A percentile compares a stretch with the other conserved stretches of the same genome.
These are phyloP conservation scores for Natator depressus DNA, from an alignment of 2,113 vertebrate genomes.

Conservation along the genomic window DNA sequence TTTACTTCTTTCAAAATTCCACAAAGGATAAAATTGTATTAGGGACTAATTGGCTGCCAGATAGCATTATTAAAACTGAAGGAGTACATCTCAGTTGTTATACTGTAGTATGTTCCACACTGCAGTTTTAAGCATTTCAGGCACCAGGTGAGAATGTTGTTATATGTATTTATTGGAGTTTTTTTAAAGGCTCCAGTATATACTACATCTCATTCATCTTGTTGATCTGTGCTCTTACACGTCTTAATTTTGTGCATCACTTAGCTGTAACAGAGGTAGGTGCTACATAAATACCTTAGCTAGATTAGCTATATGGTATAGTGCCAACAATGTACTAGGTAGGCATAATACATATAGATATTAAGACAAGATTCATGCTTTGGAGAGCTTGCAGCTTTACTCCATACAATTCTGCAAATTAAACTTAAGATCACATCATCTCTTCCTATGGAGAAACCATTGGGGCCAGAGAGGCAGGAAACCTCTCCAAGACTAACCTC, in stretches of 20 bases:
- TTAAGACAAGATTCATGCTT: background rate
- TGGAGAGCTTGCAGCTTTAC: background rate
- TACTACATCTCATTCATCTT: background rate
- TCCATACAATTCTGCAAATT: background rate
- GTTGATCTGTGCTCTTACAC: background rate
- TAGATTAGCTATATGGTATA: background rate
- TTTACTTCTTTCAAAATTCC: conserved; percentile 37
- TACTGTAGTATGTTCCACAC: conserved; percentile 27
- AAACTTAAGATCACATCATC: background rate
- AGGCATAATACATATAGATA: background rate
- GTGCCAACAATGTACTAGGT: background rate
- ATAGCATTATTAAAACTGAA: conserved; percentile 38
- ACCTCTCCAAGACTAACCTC: background rate
- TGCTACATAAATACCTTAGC: background rate
- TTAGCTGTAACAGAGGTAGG: background rate
- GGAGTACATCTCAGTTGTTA: background rate
- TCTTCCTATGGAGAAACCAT: background rate
- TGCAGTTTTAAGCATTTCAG: conserved; percentile 25
- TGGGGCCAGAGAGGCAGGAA: background rate
- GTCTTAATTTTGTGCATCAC: background rate
- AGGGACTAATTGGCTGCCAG: conserved; percentile 33
- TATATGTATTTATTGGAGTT: background rate
- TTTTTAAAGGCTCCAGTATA: background rate
- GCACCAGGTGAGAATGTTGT: background rate
- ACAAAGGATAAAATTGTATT: conserved; percentile 40